These are phyloP conservation scores for Peromyscus melanophrys DNA, from an alignment of 2,797 vertebrate species.

Conservation along the genomic window DNA sequence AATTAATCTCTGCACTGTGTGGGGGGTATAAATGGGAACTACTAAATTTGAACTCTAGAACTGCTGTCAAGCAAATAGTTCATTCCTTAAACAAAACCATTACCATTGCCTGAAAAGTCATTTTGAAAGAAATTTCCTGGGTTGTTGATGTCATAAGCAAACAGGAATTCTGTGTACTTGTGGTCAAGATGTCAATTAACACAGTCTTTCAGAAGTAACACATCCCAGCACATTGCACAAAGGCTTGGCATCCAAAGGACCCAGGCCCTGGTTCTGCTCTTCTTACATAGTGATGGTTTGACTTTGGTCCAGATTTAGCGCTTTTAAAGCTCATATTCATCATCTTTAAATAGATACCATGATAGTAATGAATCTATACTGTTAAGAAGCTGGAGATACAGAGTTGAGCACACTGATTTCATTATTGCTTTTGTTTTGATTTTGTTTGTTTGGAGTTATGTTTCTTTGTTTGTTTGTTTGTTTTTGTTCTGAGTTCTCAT, in stretches of 20 bases:
- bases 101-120: neutral
- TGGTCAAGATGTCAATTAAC: neutral
- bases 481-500: neutral
- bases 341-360: neutral
- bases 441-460: neutral
- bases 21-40: neutral
- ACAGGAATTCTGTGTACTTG: neutral
- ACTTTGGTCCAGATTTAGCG: neutral
- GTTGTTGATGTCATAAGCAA: neutral
- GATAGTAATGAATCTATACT: neutral
- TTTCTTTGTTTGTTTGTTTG: neutral
- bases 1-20: neutral
- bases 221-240: neutral
- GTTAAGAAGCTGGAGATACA: neutral
- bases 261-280: neutral
- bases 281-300: neutral
- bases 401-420: neutral
- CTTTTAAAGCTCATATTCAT: neutral
- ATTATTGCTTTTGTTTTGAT: neutral
- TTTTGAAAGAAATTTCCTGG: neutral
- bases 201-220: neutral
- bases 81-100: neutral
- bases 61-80: neutral
- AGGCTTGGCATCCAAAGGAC: neutral
- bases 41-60: slow-evolving; percentile 38